These are phyloP conservation scores for Dicerorhinus sumatrensis DNA, from an alignment of 2,113 vertebrate species.

Conservation along the genomic window DNA sequence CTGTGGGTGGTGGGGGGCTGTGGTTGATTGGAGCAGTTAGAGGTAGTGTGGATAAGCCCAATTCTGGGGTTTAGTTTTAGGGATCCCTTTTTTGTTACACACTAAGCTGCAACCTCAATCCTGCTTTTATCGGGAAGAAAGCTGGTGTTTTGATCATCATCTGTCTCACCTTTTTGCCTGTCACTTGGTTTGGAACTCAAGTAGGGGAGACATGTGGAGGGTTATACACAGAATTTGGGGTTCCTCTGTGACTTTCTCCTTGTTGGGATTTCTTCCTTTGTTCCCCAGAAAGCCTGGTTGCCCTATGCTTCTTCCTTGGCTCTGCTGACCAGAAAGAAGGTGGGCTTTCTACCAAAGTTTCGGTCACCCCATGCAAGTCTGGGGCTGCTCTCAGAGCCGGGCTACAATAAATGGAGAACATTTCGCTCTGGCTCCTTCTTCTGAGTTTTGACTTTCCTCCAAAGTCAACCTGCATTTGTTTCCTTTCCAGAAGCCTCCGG, in stretches of 20 bases:
- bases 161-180: background rate
- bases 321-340: background rate
- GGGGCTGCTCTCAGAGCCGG: background rate
- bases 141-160: background rate
- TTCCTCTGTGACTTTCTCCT: background rate
- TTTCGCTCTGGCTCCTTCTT: background rate
- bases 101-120: fast-evolving
- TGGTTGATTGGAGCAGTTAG: background rate
- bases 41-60: background rate
- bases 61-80: background rate
- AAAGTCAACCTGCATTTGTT: background rate
- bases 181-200: background rate
- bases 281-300: background rate
- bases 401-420: background rate
- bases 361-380: fast-evolving
- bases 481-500: background rate
- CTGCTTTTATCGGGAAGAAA: background rate
- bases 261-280: background rate
- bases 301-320: background rate
- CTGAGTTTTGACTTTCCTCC: background rate
- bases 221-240: background rate
- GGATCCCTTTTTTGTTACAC: background rate
- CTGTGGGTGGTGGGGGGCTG: background rate
- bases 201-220: background rate
- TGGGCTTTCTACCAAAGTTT: background rate